These are phyloP conservation scores for Hydractinia echinata DNA, from an alignment of 30 jellyfish, hydroid and myxozoan genomes.

Conservation along the genomic window DNA sequence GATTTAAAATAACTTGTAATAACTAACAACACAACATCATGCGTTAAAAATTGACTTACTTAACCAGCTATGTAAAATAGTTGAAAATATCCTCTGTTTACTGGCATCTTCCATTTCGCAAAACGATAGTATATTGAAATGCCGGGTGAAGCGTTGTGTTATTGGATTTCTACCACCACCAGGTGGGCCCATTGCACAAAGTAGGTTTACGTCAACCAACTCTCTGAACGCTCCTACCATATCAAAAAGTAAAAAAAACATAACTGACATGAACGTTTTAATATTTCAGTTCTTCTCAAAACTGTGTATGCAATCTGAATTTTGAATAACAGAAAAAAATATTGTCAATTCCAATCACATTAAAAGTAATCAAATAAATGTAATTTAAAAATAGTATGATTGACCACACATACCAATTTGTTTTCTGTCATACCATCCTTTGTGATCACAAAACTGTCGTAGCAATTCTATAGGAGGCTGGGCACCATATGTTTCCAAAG, in stretches of 20 bases:
- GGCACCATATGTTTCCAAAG: slow-evolving; percentile 91
- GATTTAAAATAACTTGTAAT: too few species aligned
- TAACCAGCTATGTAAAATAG: slow-evolving; percentile 88
- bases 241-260: neutral
- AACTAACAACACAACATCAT: too few species aligned
- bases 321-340: neutral
- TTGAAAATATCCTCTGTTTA: slow-evolving; percentile 74
- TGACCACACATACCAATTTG: slow-evolving; percentile 67
- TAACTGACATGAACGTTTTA: neutral
- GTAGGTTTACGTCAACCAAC: slow-evolving; percentile 78
- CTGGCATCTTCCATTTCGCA: slow-evolving; percentile 97
- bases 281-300: neutral
- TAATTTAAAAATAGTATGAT: neutral
- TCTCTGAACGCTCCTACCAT: slow-evolving; percentile 86
- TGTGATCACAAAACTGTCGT: slow-evolving; percentile 92
- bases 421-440: slow-evolving; percentile 94
- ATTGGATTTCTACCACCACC: slow-evolving; percentile 96
- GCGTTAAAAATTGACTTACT: slow-evolving; percentile 39
- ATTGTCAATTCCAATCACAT: neutral
- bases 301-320: neutral
- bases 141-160: slow-evolving; percentile 81
- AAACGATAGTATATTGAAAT: slow-evolving; percentile 71
- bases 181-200: slow-evolving; percentile 99
- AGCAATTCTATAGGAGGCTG: slow-evolving; percentile 94
- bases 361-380: neutral